phyloP scores from a whole-genome alignment of 2,797 vertebrate genomes.

The Pampus argenteus region DNA sequence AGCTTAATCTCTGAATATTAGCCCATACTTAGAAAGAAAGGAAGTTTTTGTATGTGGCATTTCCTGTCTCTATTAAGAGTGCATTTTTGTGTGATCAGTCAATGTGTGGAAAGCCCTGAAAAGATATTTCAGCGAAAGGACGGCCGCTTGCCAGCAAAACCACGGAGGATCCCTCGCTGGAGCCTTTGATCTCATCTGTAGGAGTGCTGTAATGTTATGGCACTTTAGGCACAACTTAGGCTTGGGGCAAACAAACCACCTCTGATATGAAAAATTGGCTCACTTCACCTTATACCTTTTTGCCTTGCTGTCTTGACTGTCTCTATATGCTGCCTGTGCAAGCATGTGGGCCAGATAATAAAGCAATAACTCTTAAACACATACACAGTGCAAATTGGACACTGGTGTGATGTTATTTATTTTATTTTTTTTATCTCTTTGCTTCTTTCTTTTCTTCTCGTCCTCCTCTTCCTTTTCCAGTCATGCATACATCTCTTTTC shows the following conservation, averaged over 20 bases:
- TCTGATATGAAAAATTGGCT: slow-evolving; percentile 83
- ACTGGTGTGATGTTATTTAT: slow-evolving; percentile 48
- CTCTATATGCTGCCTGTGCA: slow-evolving; percentile 43
- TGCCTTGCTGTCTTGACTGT: slow-evolving; percentile 64
- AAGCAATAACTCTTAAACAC: slow-evolving; percentile 64
- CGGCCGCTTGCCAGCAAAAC: slow-evolving; percentile 79
- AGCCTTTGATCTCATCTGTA: slow-evolving; percentile 87
- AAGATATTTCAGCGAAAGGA: slow-evolving; percentile 80
- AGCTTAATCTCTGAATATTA: slow-evolving; percentile 95
- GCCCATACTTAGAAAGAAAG: slow-evolving; percentile 92
- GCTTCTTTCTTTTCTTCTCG: slow-evolving; percentile 35
- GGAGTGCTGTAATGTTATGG: slow-evolving; percentile 84
- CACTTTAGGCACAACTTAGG: slow-evolving; percentile 82
- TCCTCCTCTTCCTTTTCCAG: slow-evolving; percentile 39
- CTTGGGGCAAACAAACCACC: slow-evolving; percentile 82
- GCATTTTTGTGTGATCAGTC: slow-evolving; percentile 85
- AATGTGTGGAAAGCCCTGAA: slow-evolving; percentile 82
- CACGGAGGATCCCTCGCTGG: slow-evolving; percentile 76
- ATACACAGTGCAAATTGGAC: slow-evolving; percentile 58
- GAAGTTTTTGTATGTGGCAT: slow-evolving; percentile 88
- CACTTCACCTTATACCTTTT: slow-evolving; percentile 81
- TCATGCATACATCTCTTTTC: slow-evolving; percentile 50
- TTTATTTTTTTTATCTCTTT: slow-evolving; percentile 44
- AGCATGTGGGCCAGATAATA: slow-evolving; percentile 67
- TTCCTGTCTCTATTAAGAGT: slow-evolving; percentile 86